Base-by-base conservation (phyloP, 2,797 vertebrate genomes). In the Coregonus suidteri region DNA sequence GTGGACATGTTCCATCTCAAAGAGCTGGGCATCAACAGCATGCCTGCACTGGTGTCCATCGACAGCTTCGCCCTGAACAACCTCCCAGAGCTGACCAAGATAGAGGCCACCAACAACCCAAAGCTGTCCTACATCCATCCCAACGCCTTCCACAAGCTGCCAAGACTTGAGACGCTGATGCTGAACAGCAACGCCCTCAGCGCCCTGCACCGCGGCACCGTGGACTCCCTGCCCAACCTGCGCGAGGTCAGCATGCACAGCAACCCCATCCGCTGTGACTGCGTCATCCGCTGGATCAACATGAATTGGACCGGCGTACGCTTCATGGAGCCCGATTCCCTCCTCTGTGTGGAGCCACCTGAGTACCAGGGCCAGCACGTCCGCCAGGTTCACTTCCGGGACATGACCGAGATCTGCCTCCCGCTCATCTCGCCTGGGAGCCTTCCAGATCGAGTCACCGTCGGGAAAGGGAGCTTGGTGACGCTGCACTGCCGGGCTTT, bases 351-450 rank as follows among this genome's bases (percentile, higher is more conserved):
- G 77, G 95, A 96, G 70, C 96, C 96, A 31, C 95, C 96, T 0
- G 96, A 97, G 90, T 94, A 95, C 76, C 94, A 96, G 85, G 96
- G 96, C 54, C 96, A 95, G 85, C 95, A 95, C 3, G 95, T 97
- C 64, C 91, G 96, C 71, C 94, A 96, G 76, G 92, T 97, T 82
- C 96, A 96, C 76, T 96, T 96, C 82, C 89, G 95, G 82, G 96
- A 97, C 91, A 96, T 97, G 95, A 96, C 95, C 90, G 96, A 97
- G 90, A 95, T 95, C 13, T 97, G 96, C 78, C 94, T 97, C 76
- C 96, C 96, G 15, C 89, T 96, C 71, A 97, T 97, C 83, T 95
- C 95, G n/a, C 94, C 95, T 0, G 95, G 96, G 88, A 96, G 95
- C 73, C 95, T 97, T 69, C 96, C 96, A 41, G 88, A 92, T 52